These are phyloP conservation scores for Hetaerina americana DNA, from an alignment of 1,140 invertebrate species.

Conservation along the genomic window DNA sequence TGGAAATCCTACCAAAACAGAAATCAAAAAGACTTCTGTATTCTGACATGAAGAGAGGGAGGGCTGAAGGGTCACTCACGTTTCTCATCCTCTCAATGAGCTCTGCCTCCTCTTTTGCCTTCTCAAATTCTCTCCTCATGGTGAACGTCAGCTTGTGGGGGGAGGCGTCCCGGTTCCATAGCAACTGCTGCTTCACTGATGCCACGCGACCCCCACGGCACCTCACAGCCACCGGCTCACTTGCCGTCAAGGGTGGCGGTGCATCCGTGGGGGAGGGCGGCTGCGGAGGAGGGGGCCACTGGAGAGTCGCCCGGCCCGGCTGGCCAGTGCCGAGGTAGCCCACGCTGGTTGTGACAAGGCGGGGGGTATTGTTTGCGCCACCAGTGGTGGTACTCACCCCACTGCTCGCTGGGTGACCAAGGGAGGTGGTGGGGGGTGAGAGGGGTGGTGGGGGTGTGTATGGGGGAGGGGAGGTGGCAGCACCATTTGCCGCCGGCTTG, in stretches of 20 bases:
- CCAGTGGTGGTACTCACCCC: not conserved
- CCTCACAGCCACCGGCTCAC: not conserved
- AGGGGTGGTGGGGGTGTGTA: not conserved
- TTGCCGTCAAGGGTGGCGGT: not conserved
- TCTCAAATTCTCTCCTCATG: conserved; percentile 80
- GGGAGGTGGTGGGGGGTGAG: not conserved
- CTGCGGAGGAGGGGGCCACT: not conserved
- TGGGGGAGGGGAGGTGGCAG: not conserved
- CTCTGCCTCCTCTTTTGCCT: conserved; percentile 77
- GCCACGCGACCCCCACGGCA: not conserved
- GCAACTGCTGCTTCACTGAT: not conserved
- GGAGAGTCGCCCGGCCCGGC: not conserved
- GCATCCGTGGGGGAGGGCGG: not conserved
- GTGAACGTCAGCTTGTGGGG: conserved; percentile 75
- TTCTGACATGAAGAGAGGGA: too few relatives aligned
- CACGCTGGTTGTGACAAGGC: conserved; percentile 39
- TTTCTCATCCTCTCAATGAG: conserved; percentile 68
- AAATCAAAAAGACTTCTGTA: too few relatives aligned
- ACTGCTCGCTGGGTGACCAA: not conserved
- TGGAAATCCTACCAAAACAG: too few relatives aligned
- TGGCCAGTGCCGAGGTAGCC: conserved; percentile 28
- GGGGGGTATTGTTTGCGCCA: conserved; percentile 26
- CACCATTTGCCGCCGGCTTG: not conserved
- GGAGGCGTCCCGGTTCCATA: conserved; percentile 23
- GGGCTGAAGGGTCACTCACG: too few relatives aligned